Percentiles rank a stretch among this genome's conserved stretches.
Conservation (phyloP, 2,113 vertebrate species). For the Otolemur garnettii region DNA sequence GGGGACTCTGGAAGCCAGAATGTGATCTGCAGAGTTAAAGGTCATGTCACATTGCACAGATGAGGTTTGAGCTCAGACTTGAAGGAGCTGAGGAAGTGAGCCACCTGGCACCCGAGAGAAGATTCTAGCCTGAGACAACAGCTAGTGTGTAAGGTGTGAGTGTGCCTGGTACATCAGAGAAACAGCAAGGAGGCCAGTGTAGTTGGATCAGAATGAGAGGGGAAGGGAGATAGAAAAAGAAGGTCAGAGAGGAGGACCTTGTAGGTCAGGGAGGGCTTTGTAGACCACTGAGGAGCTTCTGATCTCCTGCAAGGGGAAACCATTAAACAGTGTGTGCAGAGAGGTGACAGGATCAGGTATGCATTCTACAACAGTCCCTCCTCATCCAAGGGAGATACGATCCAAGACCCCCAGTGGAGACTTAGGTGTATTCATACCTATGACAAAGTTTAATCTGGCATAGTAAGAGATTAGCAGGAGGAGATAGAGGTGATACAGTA, state of each 20-base stretch:
- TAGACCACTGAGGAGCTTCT: background rate
- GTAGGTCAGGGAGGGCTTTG: background rate
- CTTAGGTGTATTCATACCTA: background rate
- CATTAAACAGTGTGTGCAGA: background rate
- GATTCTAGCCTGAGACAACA: background rate
- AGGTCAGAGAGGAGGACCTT: background rate
- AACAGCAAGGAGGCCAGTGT: background rate
- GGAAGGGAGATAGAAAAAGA: background rate
- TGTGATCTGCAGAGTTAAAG: background rate
- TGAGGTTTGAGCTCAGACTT: background rate
- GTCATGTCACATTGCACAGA: background rate
- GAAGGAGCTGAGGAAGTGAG: background rate
- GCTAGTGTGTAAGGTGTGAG: background rate
- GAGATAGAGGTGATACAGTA: background rate
- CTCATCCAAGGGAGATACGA: background rate
- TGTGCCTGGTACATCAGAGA: background rate
- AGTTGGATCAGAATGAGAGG: background rate
- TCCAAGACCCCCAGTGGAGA: background rate
- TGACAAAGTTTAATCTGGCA: background rate
- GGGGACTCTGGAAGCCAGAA: background rate
- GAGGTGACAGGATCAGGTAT: background rate
- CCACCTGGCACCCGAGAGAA: background rate
- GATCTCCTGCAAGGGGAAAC: background rate
- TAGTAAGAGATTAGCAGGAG: background rate
- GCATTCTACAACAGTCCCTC: background rate